Evolutionary conservation across 2,797 vertebrate species (phyloP).

Genomic region (Poliocrania exsul): DNA sequence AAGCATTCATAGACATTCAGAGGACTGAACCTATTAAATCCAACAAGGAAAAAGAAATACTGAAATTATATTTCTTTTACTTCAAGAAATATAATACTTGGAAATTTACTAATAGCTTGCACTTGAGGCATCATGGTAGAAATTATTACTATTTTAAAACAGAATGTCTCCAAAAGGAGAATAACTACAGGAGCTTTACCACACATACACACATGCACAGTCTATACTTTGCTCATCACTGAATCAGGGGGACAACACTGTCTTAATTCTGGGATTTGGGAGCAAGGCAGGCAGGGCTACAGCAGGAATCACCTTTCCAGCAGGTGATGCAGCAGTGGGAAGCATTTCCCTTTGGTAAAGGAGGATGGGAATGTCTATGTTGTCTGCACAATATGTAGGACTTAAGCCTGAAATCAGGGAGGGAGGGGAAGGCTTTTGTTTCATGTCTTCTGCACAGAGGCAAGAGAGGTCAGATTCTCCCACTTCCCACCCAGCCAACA

Average conservation of each 20-base stretch:
- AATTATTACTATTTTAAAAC: not conserved
- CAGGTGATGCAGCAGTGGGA: not conserved
- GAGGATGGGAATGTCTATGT: not conserved
- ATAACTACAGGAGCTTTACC: not conserved
- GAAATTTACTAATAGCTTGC: not conserved
- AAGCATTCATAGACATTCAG: not conserved
- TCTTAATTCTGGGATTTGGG: not conserved
- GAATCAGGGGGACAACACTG: not conserved
- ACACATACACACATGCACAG: too few species aligned
- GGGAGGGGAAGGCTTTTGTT: not conserved
- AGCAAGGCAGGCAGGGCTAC: not conserved
- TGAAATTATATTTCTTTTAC: not conserved
- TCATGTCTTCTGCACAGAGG: not conserved
- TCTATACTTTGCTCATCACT: not conserved
- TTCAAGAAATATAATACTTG: not conserved
- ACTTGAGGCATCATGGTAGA: not conserved
- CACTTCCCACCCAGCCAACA: not conserved
- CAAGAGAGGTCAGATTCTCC: not conserved
- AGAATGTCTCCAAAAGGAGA: not conserved
- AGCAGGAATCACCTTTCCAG: not conserved
- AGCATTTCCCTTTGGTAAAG: not conserved
- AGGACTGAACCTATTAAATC: not conserved
- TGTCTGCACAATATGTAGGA: not conserved
- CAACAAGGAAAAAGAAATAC: not conserved
- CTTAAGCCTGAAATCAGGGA: not conserved